Conservation (phyloP, 2,888 invertebrate genomes). For the Tetramorium bicarinatum region DNA sequence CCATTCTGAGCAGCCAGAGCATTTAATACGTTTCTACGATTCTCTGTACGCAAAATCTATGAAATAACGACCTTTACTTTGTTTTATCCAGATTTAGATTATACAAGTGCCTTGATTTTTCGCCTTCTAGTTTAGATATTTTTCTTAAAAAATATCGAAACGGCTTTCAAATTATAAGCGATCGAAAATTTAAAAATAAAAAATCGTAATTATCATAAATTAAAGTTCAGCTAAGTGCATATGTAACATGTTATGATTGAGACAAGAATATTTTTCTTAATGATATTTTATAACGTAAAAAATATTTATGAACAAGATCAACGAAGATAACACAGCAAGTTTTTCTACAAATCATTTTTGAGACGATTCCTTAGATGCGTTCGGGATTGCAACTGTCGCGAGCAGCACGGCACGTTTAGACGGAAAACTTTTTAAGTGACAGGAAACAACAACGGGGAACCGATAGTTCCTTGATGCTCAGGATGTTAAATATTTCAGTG, state of each 20-base stretch:
- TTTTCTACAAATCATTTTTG: neutral
- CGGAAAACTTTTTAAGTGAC: conserved; percentile 38
- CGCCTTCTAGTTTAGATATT: neutral
- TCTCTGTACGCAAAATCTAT: neutral
- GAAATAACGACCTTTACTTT: neutral
- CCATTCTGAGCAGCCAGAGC: neutral
- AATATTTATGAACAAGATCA: neutral
- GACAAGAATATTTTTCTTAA: neutral
- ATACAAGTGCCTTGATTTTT: neutral
- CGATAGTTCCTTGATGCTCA: conserved; percentile 10
- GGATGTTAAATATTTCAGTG: conserved; percentile 47
- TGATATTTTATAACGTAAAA: conserved; percentile 1
- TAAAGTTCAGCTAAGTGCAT: conserved; percentile 4
- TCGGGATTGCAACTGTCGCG: conserved; percentile 23
- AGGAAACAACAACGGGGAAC: conserved; percentile 24
- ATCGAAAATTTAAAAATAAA: neutral
- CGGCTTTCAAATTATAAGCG: neutral
- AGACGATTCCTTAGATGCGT: conserved; percentile 5
- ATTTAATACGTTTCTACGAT: neutral
- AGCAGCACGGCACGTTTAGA: neutral
- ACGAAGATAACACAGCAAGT: neutral
- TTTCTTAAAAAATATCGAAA: neutral
- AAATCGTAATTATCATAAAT: neutral
- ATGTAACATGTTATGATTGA: neutral
- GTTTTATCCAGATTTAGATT: neutral